These are phyloP conservation scores for Pseudanteris insignis DNA, from an alignment of 2,888 invertebrate genomes.

Conservation along the genomic window DNA sequence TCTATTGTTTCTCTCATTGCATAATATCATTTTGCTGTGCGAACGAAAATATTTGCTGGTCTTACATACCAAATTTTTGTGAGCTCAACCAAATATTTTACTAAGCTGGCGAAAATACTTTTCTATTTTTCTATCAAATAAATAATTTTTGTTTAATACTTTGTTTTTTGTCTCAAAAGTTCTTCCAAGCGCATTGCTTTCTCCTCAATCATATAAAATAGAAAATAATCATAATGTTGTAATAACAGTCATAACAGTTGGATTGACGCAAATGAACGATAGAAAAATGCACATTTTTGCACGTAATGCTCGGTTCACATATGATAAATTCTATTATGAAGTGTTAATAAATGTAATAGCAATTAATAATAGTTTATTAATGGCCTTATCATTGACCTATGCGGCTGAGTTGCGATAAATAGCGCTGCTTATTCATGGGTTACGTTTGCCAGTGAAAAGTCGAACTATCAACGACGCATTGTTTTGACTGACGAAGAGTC, in stretches of 20 bases:
- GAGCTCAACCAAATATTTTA: no score
- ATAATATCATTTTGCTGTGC: no score
- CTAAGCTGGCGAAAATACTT: no score
- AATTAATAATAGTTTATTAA: conserved; percentile 26
- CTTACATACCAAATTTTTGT: no score
- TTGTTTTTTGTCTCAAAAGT: no score
- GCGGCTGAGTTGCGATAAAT: conserved; percentile 3
- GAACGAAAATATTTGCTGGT: no score
- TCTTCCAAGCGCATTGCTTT: no score
- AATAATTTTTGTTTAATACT: no score
- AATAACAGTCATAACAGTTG: conserved; percentile 16
- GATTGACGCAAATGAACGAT: conserved; percentile 24
- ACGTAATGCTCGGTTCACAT: neutral
- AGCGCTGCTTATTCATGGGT: neutral
- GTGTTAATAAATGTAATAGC: conserved; percentile 11
- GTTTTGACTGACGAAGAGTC: conserved; percentile 25
- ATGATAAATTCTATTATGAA: conserved; percentile 14
- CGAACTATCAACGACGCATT: conserved; percentile 5
- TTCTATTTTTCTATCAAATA: no score
- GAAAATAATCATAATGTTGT: no score
- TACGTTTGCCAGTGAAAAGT: conserved; percentile 9
- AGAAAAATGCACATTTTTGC: conserved; percentile 17
- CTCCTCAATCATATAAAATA: no score
- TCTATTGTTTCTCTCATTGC: no score
- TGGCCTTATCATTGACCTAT: conserved; percentile 9